phyloP scores from a whole-genome alignment of 2,113 vertebrate genomes.

The Chloebia gouldiae region DNA sequence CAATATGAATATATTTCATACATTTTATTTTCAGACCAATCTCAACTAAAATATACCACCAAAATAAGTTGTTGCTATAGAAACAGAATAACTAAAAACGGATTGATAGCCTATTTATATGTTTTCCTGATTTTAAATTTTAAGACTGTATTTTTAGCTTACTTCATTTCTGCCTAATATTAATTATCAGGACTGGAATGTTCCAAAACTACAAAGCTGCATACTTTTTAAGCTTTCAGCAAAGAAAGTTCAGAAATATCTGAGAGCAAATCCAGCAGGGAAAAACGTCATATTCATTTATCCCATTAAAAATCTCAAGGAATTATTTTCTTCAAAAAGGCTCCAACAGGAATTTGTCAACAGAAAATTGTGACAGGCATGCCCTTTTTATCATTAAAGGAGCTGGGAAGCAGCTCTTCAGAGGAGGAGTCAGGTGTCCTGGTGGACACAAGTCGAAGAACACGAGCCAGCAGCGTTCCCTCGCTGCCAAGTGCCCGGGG shows the following conservation, averaged over 20 bases:
- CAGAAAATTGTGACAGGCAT: neutral
- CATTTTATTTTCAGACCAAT: neutral
- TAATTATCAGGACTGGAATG: neutral
- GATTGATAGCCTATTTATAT: neutral
- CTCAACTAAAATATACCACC: neutral
- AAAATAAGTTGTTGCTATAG: neutral
- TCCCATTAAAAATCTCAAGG: neutral
- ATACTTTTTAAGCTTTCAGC: neutral
- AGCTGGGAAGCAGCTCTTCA: neutral
- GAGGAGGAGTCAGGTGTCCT: rapidly evolving
- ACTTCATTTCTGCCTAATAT: neutral
- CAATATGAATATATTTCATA: neutral
- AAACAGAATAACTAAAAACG: neutral
- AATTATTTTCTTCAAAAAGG: neutral
- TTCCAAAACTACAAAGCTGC: neutral
- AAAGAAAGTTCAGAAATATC: neutral
- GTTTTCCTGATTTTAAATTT: neutral
- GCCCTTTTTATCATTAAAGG: neutral
- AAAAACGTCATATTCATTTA: neutral
- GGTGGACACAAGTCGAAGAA: neutral
- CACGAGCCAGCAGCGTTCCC: neutral
- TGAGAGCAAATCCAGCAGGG: neutral
- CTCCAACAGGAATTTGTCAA: neutral
- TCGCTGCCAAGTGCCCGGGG: neutral
- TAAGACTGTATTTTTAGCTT: neutral